A percentile compares a stretch with the other conserved stretches of the same genome.
These are phyloP conservation scores for Whitmania pigra DNA, from an alignment of 1,140 invertebrate genomes.

Conservation along the genomic window DNA sequence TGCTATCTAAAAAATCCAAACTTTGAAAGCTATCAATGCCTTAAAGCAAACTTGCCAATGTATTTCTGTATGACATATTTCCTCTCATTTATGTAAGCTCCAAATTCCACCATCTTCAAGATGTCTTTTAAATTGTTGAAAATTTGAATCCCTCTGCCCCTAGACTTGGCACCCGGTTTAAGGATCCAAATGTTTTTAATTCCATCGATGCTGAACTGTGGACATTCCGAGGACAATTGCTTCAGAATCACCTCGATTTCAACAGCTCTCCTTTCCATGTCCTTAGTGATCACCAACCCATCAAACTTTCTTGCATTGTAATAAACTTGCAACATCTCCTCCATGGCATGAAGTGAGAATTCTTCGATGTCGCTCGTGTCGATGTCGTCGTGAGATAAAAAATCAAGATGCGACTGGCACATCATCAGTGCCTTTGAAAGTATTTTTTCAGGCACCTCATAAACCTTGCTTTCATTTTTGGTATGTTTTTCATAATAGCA, in stretches of 20 bases:
- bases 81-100: slow-evolving; percentile 45
- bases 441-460: neutral
- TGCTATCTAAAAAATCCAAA: too few species aligned
- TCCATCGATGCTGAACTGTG: slow-evolving; percentile 55
- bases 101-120: slow-evolving; percentile 22
- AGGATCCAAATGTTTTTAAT: slow-evolving; percentile 82
- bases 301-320: neutral
- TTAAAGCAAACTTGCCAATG: slow-evolving; percentile 54
- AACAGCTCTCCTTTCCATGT: neutral
- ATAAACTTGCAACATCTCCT: neutral
- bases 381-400: slow-evolving; percentile 13
- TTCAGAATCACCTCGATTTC: slow-evolving; percentile 27
- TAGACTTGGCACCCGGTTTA: slow-evolving; percentile 82
- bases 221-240: slow-evolving; percentile 36
- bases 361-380: slow-evolving; percentile 8
- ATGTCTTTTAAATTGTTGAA: slow-evolving; percentile 28
- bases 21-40: neutral
- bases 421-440: slow-evolving; percentile 4
- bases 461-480: too few species aligned
- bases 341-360: neutral
- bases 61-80: slow-evolving; percentile 89
- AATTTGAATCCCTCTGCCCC: slow-evolving; percentile 52
- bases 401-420: neutral
- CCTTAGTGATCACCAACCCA: neutral
- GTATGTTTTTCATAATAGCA: too few species aligned